phyloP scores from a whole-genome alignment of 2,113 vertebrate genomes.

The Eolophus roseicapilla region DNA sequence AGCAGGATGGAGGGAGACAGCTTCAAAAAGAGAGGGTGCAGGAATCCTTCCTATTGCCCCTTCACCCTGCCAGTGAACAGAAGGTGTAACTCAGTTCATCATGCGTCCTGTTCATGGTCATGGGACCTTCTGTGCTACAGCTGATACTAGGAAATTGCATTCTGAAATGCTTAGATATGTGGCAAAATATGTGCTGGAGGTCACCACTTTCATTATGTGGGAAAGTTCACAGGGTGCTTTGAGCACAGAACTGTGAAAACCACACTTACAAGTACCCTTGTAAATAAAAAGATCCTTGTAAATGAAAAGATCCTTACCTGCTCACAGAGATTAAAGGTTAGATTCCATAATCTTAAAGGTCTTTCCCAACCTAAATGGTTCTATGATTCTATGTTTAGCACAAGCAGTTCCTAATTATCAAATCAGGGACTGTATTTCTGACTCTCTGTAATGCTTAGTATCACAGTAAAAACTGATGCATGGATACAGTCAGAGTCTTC shows the following conservation, averaged over 20 bases:
- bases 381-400: background rate
- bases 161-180: background rate
- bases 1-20: background rate
- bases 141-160: background rate
- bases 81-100: background rate
- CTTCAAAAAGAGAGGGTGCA: background rate
- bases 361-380: background rate
- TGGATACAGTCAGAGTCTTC: background rate
- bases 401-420: background rate
- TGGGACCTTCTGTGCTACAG: background rate
- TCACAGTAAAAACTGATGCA: background rate
- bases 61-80: background rate
- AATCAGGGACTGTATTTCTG: background rate
- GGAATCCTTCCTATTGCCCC: background rate
- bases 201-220: background rate
- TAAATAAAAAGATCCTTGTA: background rate
- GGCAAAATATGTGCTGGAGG: background rate
- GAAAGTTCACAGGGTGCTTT: background rate
- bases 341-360: background rate
- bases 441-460: background rate
- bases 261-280: background rate
- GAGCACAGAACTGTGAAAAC: background rate
- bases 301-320: background rate
- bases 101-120: rapidly evolving
- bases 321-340: background rate